phyloP scores from a whole-genome alignment of 2,113 vertebrate genomes.

The Tringa solitaria region DNA sequence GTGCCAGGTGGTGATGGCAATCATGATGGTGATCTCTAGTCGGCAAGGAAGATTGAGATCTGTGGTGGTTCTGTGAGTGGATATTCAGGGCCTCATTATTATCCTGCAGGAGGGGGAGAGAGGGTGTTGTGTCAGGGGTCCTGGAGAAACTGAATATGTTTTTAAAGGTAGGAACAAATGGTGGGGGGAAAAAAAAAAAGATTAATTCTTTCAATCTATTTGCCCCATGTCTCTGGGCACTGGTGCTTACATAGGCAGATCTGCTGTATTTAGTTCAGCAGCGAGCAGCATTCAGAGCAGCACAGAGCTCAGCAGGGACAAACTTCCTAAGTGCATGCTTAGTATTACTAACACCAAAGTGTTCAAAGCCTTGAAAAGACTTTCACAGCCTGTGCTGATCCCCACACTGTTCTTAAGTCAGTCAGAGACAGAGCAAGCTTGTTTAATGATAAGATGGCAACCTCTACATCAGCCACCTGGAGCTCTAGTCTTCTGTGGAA shows the following conservation, averaged over 20 bases:
- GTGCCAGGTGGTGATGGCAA: not conserved
- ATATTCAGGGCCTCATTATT: not conserved
- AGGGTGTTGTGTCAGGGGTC: not conserved
- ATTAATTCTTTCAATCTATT: not conserved
- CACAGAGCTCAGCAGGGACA: not conserved
- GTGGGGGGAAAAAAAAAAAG: not conserved
- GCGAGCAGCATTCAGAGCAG: not conserved
- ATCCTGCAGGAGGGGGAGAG: not conserved
- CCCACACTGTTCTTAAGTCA: not conserved
- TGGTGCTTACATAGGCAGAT: not conserved
- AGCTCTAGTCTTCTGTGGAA: not conserved
- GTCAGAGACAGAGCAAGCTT: not conserved
- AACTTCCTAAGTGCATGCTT: not conserved
- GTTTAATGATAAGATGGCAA: not conserved
- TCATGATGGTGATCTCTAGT: not conserved
- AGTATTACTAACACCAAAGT: not conserved
- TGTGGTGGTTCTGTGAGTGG: not conserved
- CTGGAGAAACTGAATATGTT: not conserved
- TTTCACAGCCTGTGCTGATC: not conserved
- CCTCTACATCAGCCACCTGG: accelerated
- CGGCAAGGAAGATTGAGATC: not conserved
- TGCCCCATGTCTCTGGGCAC: not conserved
- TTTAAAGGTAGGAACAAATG: not conserved
- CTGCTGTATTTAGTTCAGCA: not conserved
- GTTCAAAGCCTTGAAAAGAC: not conserved